These are phyloP conservation scores for Halesus radiatus DNA, from an alignment of 1,140 invertebrate genomes.

Conservation along the genomic window DNA sequence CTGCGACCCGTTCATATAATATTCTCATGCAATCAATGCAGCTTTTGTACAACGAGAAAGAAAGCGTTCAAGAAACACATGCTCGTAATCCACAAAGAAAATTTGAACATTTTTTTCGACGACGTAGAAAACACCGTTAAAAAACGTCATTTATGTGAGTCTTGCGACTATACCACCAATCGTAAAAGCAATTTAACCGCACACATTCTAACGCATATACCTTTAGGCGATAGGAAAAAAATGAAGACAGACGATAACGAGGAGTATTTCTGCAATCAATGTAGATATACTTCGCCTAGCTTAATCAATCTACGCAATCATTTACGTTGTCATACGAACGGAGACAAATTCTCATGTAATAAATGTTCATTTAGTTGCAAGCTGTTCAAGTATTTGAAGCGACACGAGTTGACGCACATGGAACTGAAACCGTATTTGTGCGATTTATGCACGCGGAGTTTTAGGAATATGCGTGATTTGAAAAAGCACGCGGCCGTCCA, in stretches of 20 bases:
- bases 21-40: conserved; percentile 11
- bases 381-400: conserved; percentile 9
- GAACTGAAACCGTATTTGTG: neutral
- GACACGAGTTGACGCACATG: conserved; percentile 7
- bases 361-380: conserved; percentile 14
- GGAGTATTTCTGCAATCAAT: neutral
- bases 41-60: neutral
- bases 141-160: neutral
- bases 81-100: neutral
- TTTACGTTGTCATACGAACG: neutral
- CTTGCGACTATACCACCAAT: conserved; percentile 1
- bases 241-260: neutral
- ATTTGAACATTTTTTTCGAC: neutral
- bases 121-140: neutral
- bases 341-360: neutral
- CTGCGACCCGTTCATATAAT: neutral
- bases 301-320: conserved; percentile 8
- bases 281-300: neutral
- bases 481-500: neutral
- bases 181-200: neutral
- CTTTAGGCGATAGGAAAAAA: neutral
- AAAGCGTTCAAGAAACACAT: conserved; percentile 8
- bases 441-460: neutral
- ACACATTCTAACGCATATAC: neutral
- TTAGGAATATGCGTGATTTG: conserved; percentile 6